Conservation (phyloP, 2,888 invertebrate species). For the Dryomyza anilis region DNA sequence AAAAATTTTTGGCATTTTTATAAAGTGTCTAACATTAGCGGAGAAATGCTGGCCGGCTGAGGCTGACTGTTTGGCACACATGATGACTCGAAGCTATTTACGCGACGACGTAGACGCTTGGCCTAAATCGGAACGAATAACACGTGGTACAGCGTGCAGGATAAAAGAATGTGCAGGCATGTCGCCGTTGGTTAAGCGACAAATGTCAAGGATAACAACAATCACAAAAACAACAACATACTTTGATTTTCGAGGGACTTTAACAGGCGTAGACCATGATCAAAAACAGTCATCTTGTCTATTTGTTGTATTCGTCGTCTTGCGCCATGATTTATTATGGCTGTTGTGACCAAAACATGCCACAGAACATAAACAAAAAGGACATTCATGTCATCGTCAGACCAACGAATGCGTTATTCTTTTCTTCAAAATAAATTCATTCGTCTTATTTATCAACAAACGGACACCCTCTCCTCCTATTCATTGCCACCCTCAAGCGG, state of each 20-base stretch:
- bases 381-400: slow-evolving; percentile 20
- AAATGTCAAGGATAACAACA: slow-evolving; percentile 20
- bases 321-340: slow-evolving; percentile 21
- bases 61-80: not conserved
- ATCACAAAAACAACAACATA: not conserved
- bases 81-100: not conserved
- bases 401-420: not conserved
- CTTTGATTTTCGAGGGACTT: not conserved
- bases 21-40: slow-evolving; percentile 20
- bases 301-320: not conserved
- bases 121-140: not conserved
- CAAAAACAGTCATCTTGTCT: slow-evolving; percentile 10
- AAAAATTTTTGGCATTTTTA: slow-evolving; percentile 20
- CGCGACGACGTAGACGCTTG: not conserved
- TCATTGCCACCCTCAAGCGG: not conserved
- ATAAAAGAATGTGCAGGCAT: not conserved
- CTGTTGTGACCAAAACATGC: slow-evolving; percentile 18
- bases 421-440: not conserved
- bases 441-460: not conserved
- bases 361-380: slow-evolving; percentile 14
- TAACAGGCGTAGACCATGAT: slow-evolving; percentile 10
- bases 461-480: not conserved
- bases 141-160: not conserved
- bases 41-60: not conserved
- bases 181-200: slow-evolving; percentile 18